Evolutionary conservation across 2,888 invertebrate species (phyloP).

Genomic region (Leptogaster cylindrica): DNA sequence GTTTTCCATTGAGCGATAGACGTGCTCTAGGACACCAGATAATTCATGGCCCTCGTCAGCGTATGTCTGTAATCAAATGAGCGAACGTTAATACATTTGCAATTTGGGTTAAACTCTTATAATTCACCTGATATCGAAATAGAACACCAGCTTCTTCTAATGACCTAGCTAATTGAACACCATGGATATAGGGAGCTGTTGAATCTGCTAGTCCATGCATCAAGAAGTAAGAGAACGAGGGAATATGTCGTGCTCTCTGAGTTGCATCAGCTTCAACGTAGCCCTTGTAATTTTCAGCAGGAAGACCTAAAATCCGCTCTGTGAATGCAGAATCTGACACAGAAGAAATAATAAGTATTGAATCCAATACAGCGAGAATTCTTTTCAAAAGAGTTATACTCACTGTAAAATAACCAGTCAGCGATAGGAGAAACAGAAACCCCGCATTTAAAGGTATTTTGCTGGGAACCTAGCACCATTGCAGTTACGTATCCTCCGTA

Average conservation of each 20-base stretch:
- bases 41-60: conserved; percentile 90
- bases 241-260: conserved; percentile 85
- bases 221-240: conserved; percentile 84
- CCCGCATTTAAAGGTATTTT: conserved; percentile 89
- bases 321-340: conserved; percentile 98
- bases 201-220: conserved; percentile 93
- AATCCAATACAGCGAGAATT: not conserved
- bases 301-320: conserved; percentile 89
- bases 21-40: conserved; percentile 84
- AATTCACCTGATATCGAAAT: conserved; percentile 87
- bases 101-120: no score
- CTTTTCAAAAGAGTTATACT: conserved; percentile 57
- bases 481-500: conserved; percentile 94
- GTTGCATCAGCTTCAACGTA: conserved; percentile 93
- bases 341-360: not conserved
- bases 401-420: conserved; percentile 95
- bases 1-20: conserved; percentile 92
- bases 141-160: conserved; percentile 86
- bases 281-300: conserved; percentile 85
- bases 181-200: conserved; percentile 92
- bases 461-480: conserved; percentile 86
- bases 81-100: not conserved
- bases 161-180: conserved; percentile 86
- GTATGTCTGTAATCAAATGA: conserved; percentile 73
- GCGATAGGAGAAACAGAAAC: conserved; percentile 93